Evolutionary conservation across 2,797 vertebrate species (phyloP), one percentile per base, ranked within the genome.

Genomic region (Chaetophractus vellerosus): DNA sequence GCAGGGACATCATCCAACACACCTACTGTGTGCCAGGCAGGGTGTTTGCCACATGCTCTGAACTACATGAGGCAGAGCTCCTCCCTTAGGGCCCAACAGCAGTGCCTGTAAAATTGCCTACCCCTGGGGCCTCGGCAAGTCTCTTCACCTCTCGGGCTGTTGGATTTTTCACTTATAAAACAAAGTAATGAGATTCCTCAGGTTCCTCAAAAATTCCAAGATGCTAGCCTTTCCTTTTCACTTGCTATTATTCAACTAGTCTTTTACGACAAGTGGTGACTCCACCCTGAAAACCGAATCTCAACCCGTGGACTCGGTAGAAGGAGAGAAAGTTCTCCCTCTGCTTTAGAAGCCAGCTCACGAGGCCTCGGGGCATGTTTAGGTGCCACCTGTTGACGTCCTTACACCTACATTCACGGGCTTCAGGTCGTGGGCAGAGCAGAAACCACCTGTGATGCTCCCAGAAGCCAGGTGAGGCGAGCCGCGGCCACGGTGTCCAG

Each of bases 371-470:
- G 33, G 59, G 23, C n/a, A 16, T 21, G 3, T 0, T 1, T n/a
- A 5, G 9, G 33, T 0, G 0, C 68, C 5, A 9, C 6, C 36
- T 33, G 0, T 33, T 61, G 18, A 57, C 38, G 28, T n/a, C 50
- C 36, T 74, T 4, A 36, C 3, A 23, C 14, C 1, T 1, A 11
- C 12, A 7, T 19, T 52, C 52, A 15, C 24, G 16, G 66, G 11
- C 26, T 66, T 24, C 33, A 12, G 33, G 61, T 3, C 0, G 1
- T 9, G 12, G 1, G 19, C 48, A 16, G 7, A 78, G 57, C 26
- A 45, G n/a, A 48, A 55, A 21, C 24, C 26, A 26, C 36, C 36
- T 28, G 15, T 21, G 21, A 7, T 48, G 15, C 14, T 19, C 14
- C 1, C 0, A 72, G 24, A 74, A 2, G 2, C 63, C 31, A 28